Evolutionary conservation across 2,113 vertebrate species (phyloP), one percentile per base, ranked within the genome.

Genomic region (Vulpes lagopus): DNA sequence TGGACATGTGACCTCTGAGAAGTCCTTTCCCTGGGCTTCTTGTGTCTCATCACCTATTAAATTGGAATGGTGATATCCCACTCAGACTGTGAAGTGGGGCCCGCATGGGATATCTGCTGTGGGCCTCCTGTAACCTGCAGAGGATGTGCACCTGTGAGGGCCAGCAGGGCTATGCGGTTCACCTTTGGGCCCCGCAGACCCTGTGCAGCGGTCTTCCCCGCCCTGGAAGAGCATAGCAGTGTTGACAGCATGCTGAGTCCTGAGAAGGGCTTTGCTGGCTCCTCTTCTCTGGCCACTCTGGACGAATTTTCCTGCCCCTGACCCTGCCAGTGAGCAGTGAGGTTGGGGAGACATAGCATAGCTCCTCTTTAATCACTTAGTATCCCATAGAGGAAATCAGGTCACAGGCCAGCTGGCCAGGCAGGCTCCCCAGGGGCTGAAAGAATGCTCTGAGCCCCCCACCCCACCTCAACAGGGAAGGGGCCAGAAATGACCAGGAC

Each of bases 11-110:
- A 30, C 83, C 22, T 71, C 79, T 55, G 51, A 83, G 38, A 86
- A 94, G 17, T 30, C n/a, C 53, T 64, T 64, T 92, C 71, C 55
- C 83, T 20, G n/a, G 32, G 76, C 38, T 95, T 38, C 74, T 22
- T 59, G 57, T 27, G 55, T 43, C 85, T 86, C 27, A 2, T 30
- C 67, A 23, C 51, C 74, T 92, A n/a, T 67, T 51, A 71, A 55
- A 59, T 20, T 32, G 49, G 15, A 84, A 22, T 19, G 16, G 71
- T 32, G 62, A 20, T 32, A 7, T 11, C 49, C 65, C 87, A 81
- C 51, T 86, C 9, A 6, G 59, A 30, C 51, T n/a, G 49, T 2
- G 2, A n/a, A 60, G 67, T 25, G 14, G 62, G 14, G 67, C 27
- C 30, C 23, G 4, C 1, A 6, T 27, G 76, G 15, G 30, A 9